Base-by-base conservation (phyloP, 1,140 invertebrate genomes). In the Drosophila jambulina region DNA sequence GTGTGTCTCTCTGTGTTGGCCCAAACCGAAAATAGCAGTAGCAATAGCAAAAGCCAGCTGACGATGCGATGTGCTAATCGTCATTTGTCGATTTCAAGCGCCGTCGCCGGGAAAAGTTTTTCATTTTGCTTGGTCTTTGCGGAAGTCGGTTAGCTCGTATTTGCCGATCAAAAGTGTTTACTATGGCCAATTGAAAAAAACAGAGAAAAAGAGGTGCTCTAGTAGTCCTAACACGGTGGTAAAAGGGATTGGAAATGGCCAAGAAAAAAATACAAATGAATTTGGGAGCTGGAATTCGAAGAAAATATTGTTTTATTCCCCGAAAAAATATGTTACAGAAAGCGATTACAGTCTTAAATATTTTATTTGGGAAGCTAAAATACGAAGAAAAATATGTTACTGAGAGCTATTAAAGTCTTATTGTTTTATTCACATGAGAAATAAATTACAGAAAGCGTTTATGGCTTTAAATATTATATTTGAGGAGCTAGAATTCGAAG, bases 11-110 rank as follows among this genome's bases (percentile, higher is more conserved):
- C 32, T 12, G 51, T 72, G 54, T 72, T 63, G 65, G 77, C 80
- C 80, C 78, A 87, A 87, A 87, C 79, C 59, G 17, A 76, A 75
- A 75, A 76, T 59, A 57, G 67, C 77, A 84, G 36, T 49, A 83
- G 43, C 61, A 65, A 51, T 40, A 51, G 34, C 61, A 53, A 29
- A 29, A 63, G 56, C 21, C 56, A 51, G 62, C 45, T 67, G 34
- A 63, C 72, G 34, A 63, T 65, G 67, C 59, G 59, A 68, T 82
- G 68, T 82, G 80, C 80, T 63, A 82, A 82, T 75, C 60, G 46
- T 38, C 57, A 70, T 69, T 64, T 65, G 45, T 80, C 60, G 77
- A 80, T 74, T 74, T 67, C 23, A 56, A 45, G 48, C 46, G 40
- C 40, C 45, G 38, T 19, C 36, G 43, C 29, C 43, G 77, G 54